These are phyloP conservation scores for Telmatherina bonti DNA, from an alignment of 2,797 vertebrate genomes.

Conservation along the genomic window DNA sequence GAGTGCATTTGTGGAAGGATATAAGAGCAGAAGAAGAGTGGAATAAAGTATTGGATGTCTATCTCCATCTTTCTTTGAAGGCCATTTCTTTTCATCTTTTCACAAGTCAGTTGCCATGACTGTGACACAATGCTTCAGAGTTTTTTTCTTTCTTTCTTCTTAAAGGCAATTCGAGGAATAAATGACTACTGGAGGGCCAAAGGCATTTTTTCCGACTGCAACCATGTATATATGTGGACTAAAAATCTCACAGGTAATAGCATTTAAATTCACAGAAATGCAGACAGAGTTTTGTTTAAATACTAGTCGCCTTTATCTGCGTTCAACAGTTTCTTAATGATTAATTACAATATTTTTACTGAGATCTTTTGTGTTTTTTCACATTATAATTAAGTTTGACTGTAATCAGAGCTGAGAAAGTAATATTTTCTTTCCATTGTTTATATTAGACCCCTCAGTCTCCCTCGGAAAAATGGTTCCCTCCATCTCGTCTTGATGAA, in stretches of 20 bases:
- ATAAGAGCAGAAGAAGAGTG: background rate
- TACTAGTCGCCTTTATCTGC: no score
- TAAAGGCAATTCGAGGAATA: slow-evolving; percentile 19
- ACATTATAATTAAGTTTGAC: no score
- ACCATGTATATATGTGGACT: slow-evolving; percentile 20
- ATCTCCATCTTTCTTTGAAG: background rate
- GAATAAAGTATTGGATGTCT: background rate
- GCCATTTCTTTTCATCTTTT: background rate
- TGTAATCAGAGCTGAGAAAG: no score
- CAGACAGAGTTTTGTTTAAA: background rate
- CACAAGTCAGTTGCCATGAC: slow-evolving; percentile 9
- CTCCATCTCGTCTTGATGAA: no score
- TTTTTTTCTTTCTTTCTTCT: background rate
- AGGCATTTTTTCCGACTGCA: slow-evolving; percentile 29
- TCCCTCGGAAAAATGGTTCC: no score
- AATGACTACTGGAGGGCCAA: slow-evolving; percentile 22
- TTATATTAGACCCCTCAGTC: no score
- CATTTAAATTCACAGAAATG: slow-evolving; percentile 16
- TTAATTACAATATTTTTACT: no score
- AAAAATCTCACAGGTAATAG: slow-evolving; percentile 12
- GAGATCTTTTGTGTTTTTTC: no score
- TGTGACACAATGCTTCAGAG: slow-evolving; percentile 25
- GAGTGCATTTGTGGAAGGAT: background rate
- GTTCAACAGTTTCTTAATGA: no score
- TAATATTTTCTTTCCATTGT: no score